A percentile compares a stretch with the other conserved stretches of the same genome.
Evolutionary conservation across 2,113 vertebrate genomes (phyloP).

Genomic region (Hypomesus transpacificus): DNA sequence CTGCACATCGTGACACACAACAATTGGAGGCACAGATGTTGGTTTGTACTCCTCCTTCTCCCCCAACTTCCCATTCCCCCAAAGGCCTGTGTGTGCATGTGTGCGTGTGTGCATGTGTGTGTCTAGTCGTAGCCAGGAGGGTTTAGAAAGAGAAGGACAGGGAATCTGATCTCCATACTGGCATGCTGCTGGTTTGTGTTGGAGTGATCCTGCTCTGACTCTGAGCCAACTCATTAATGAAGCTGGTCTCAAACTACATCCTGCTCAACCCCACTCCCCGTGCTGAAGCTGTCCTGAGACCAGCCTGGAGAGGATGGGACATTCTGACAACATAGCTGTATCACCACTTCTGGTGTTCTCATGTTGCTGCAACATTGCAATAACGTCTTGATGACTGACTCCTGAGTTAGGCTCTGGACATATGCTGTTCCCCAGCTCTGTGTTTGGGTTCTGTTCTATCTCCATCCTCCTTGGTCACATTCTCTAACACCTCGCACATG

Average conservation of each 20-base stretch:
- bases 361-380: background rate
- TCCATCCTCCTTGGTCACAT: background rate
- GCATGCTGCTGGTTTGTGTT: slow-evolving; percentile 30
- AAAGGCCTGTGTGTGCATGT: too few relatives aligned
- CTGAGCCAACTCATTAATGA: slow-evolving; percentile 35
- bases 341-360: background rate
- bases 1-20: background rate
- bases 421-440: background rate
- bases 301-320: background rate
- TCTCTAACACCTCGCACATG: background rate
- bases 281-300: background rate
- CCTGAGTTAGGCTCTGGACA: too few relatives aligned
- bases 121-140: background rate
- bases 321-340: background rate
- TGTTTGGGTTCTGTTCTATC: background rate
- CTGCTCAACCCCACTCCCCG: slow-evolving; percentile 7
- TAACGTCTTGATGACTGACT: background rate
- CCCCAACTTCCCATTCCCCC: background rate
- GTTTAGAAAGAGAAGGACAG: slow-evolving; percentile 1
- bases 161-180: slow-evolving; percentile 19
- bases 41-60: slow-evolving; percentile 3
- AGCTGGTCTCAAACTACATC: slow-evolving; percentile 28
- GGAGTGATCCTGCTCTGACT: slow-evolving; percentile 6
- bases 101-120: too few relatives aligned
- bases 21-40: background rate